Evolutionary conservation across 1,140 invertebrate species (phyloP), one percentile per base, ranked within the genome.

Genomic region (Thaumetopoea pityocampa): DNA sequence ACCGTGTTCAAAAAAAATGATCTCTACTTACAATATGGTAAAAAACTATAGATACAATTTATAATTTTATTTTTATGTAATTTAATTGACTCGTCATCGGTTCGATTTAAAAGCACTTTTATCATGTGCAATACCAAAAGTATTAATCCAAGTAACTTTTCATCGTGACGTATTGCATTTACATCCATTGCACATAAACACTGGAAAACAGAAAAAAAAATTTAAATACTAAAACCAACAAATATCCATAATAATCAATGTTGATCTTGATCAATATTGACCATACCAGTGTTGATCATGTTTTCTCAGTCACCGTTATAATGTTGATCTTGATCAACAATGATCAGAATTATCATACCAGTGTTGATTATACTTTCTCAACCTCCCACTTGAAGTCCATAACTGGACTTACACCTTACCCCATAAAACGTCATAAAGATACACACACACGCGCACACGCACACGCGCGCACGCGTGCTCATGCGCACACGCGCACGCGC

Each of bases 11-110:
- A 33, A 32, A 29, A 45, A 22, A 1, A 22, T 8, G 17, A 15
- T 14, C 10, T 26, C 5, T 42, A 56, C 64, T 67, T 41, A 70
- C 67, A 47, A 14, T 51, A n/a, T 9, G 60, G 54, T 19, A 73
- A 9, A 12, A 58, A 30, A 14, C 32, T 48, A 27, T 55, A 64
- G 0, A 61, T 10, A 33, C 42, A 43, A 18, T 33, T 28, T 2
- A 66, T 36, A 10, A 64, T 3, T 17, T 51, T 52, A 4, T 17
- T 17, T 40, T 55, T 61, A 0, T 15, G 12, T 18, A 44, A 10
- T 8, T 35, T 36, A 20, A n/a, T 10, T 7, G n/a, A 9, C 10
- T 36, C 19, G n/a, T 40, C 43, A 11, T 50, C 34, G 15, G 33
- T 38, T 11, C 9, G 53, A n/a, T 50, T 30, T 5, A 67, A 1